Percentiles rank a stretch among this genome's conserved stretches.
These are phyloP conservation scores for Tyrannus savana DNA, from an alignment of 2,113 vertebrate species.

Conservation along the genomic window DNA sequence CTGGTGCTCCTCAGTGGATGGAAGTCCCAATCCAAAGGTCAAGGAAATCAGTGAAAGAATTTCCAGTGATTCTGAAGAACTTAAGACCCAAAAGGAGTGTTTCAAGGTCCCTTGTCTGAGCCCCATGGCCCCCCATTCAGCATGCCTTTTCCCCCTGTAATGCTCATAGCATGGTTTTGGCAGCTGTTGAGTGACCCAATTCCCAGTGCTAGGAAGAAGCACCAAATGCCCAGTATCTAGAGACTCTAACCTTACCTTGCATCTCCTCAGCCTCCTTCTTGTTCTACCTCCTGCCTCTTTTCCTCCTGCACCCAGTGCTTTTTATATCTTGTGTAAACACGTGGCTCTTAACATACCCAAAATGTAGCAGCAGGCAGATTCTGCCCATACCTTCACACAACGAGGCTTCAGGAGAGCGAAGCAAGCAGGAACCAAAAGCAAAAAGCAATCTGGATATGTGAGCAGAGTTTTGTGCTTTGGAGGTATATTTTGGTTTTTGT, in stretches of 20 bases:
- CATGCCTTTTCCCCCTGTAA: neutral
- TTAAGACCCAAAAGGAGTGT: neutral
- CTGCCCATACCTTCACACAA: neutral
- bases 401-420: neutral
- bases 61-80: neutral
- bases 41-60: neutral
- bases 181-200: neutral
- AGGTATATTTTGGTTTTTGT: neutral
- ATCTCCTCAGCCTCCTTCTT: neutral
- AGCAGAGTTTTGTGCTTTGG: neutral
- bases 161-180: neutral
- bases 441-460: neutral
- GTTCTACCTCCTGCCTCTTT: neutral
- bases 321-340: neutral
- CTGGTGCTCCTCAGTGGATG: neutral
- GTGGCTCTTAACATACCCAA: neutral
- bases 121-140: rapidly evolving
- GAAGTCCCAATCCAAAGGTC: neutral
- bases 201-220: neutral
- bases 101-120: neutral
- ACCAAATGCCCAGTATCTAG: rapidly evolving
- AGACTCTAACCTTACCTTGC: neutral
- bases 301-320: neutral
- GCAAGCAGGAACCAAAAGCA: neutral
- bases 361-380: neutral